Base-by-base conservation (phyloP, 2,888 invertebrate species). In the Phytoseiulus persimilis region DNA sequence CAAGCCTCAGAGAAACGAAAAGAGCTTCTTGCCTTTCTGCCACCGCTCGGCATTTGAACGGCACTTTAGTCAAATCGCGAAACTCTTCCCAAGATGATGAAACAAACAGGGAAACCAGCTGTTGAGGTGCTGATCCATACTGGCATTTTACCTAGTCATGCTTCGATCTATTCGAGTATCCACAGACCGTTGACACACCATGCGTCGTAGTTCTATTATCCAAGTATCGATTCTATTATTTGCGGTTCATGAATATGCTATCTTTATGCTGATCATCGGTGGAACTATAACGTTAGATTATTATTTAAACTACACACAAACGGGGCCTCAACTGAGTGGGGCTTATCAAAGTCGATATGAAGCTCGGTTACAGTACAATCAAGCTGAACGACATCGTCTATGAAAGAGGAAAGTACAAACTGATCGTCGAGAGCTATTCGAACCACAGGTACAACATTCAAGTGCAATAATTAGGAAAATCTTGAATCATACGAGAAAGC, bases 61-160 rank as follows among this genome's bases (percentile, higher is more conserved):
- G 39, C 65, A 65, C 18, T 65, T 65, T 14, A 65, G 65, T 65
- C 65, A 28, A 65, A 65, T 65, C 65, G 65, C 5, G 28, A 65
- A 23, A 65, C 65, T 28, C 65, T 65, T 23, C 14, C 18, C 65
- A 65, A 14, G 23, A 14, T 65, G 28, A 65, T 14, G 65, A 2
- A 18, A n/a, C n/a, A 23, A 65, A 18, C 65, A 65, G 65, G 28
- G 14, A 28, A 65, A 65, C 9, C 14, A 65, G 65, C 65, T 65
- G 65, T 65, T 65, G 65, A 65, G 65, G 18, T 65, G 65, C 65
- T 11, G 65, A 65, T 65, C 65, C 18, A 65, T 65, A 65, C 65
- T 65, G 65, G 65, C 65, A 65, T 65, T 65, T 65, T 65, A 65
- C 65, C 65, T 65, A 65, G 65, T 65, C 65, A 65, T 65, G 65